Conservation (phyloP, 2,888 invertebrate species). For the Dasypolia templi region DNA sequence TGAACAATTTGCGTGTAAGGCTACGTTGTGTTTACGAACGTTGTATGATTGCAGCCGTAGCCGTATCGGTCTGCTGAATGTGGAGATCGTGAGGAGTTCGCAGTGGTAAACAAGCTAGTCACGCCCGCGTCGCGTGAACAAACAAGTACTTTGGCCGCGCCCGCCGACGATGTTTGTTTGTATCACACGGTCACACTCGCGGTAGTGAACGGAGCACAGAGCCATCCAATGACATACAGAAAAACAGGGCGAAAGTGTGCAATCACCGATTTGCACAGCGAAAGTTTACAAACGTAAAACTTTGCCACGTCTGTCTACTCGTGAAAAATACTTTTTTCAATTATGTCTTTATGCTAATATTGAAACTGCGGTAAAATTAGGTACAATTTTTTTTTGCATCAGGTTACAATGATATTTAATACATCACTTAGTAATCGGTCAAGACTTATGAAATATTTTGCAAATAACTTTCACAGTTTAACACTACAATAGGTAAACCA, state of each 20-base stretch:
- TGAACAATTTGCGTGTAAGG: conserved; percentile 53
- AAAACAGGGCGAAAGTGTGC: conserved; percentile 83
- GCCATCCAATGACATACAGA: conserved; percentile 65
- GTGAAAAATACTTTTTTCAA: conserved; percentile 22
- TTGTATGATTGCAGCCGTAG: conserved; percentile 71
- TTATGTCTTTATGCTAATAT: background rate
- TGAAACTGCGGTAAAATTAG: background rate
- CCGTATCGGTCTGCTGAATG: conserved; percentile 75
- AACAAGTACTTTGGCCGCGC: conserved; percentile 82
- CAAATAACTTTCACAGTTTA: conserved; percentile 4
- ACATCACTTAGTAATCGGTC: background rate
- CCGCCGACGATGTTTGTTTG: conserved; percentile 66
- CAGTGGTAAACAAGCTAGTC: conserved; percentile 87
- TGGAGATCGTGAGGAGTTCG: conserved; percentile 78
- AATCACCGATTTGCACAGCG: conserved; percentile 75
- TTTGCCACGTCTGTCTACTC: conserved; percentile 53
- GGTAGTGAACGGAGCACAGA: conserved; percentile 60
- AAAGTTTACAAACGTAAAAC: conserved; percentile 77
- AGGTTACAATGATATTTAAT: too few species aligned
- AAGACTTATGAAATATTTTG: background rate
- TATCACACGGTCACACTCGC: conserved; percentile 63
- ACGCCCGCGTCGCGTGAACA: conserved; percentile 88
- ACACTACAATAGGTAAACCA: background rate
- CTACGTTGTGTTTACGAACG: conserved; percentile 65
- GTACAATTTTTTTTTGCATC: background rate